Conservation (phyloP, 2,888 invertebrate genomes). For the Stenodera caucasica region DNA sequence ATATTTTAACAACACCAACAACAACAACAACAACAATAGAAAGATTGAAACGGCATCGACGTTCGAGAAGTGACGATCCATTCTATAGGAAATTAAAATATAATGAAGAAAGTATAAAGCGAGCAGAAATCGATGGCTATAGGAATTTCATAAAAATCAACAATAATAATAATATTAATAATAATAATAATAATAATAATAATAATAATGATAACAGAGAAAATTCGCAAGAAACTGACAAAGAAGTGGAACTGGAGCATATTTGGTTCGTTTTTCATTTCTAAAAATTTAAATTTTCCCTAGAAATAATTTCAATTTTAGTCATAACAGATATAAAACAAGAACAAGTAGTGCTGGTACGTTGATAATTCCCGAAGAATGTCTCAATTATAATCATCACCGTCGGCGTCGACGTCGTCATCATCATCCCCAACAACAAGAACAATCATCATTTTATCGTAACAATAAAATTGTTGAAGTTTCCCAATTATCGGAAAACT, state of each 20-base stretch:
- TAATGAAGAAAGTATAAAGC: constrained; percentile 44
- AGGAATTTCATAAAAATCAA: constrained; percentile 42
- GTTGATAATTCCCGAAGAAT: constrained; percentile 58
- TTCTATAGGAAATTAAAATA: constrained; percentile 45
- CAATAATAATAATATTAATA: constrained; percentile 17
- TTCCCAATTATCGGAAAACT: neutral
- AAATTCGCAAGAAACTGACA: neutral
- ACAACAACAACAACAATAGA: constrained; percentile 5
- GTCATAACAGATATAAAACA: constrained; percentile 52
- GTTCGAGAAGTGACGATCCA: constrained; percentile 45
- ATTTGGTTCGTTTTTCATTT: neutral
- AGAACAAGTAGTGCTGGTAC: constrained; percentile 61
- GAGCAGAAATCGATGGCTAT: constrained; percentile 48
- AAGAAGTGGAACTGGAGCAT: neutral
- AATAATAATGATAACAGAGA: neutral
- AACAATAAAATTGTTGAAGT: neutral
- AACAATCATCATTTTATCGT: neutral
- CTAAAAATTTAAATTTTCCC: neutral
- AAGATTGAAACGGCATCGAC: constrained; percentile 27
- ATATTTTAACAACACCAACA: neutral
- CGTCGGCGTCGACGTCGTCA: constrained; percentile 44
- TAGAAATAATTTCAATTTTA: neutral
- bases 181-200: neutral
- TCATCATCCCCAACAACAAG: constrained; percentile 25
- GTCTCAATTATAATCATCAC: constrained; percentile 42